Evolutionary conservation across 2,113 vertebrate genomes (phyloP), one percentile per base, ranked within the genome.

Genomic region (Macrotus californicus): DNA sequence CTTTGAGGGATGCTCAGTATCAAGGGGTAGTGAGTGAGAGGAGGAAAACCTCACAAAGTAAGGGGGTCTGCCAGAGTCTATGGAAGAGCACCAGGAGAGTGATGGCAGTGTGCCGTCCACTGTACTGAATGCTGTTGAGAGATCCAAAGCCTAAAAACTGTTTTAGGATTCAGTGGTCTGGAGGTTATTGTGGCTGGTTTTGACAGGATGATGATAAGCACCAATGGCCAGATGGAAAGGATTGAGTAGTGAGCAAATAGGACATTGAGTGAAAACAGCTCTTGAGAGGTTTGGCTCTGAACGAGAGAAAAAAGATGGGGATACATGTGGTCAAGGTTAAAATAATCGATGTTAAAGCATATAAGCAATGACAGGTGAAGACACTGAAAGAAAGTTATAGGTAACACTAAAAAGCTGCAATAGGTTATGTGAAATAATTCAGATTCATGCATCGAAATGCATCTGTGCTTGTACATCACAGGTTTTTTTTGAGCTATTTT

Each of bases 91-190:
- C 29, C 12, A 61, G 56, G 26, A 34, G 36, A 11, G 36, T 70
- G 6, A 59, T 0, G 24, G 64, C 31, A 1, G n/a, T 3, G 0
- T 14, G 6, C 24, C 24, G 39, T 5, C 26, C 21, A 10, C 64
- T 46, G 79, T 26, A 9, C 9, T 56, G n/a, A 72, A 80, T 6
- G 88, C 41, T 79, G n/a, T 50, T 46, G 11, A 76, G 69, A 83
- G 90, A 34, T 41, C 67, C 66, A n/a, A 48, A 80, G 76, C 59
- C 59, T 39, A 26, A 43, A 24, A 84, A 52, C 5, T 2, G 31
- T 15, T 18, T 15, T 39, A 3, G 6, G 11, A 14, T n/a, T 59
- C 72, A 50, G 48, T 29, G 41, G 46, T 34, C 43, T 24, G 46
- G 46, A 43, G 31, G 14, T 48, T 36, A 34, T 0, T n/a, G 69